Evolutionary conservation across 2,888 invertebrate genomes (phyloP), one percentile per base, ranked within the genome.

Genomic region (Apamea sordens): DNA sequence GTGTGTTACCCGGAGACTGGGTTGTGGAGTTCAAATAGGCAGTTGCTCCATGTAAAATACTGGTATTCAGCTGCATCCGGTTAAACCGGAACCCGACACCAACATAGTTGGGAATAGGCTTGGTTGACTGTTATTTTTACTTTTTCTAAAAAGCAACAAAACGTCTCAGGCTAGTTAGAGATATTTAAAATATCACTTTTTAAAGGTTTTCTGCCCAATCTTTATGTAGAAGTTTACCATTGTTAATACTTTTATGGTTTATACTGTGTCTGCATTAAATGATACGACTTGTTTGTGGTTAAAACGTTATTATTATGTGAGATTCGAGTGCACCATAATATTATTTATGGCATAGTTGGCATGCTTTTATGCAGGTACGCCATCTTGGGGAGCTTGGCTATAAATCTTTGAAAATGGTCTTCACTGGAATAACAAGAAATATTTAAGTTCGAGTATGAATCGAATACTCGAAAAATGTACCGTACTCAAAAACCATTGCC

Each of bases 341-440:
- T 41, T 41, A 41, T 61, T 47, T 36, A 76, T 61, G n/a, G n/a
- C 44, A 7, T 47, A n/a, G 36, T 73, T 76, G 47, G 44, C 32
- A n/a, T 13, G 36, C n/a, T 50, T 50, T 50, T 36, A 61, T 59
- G n/a, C 32, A 72, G 75, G 72, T 75, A 44, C 24, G 18, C 13
- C 63, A 28, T 21, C 44, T 44, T 11, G 5, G 7, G 24, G n/a
- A 73, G 36, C 21, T 50, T n/a, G 18, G 18, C 47, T 36, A 32
- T 36, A 47, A 68, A 32, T 47, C n/a, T 73, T 11, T 13, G 36
- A 15, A 36, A 36, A 11, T 44, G 10, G 10, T 24, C 5, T 70
- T 50, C 13, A n/a, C 3, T n/a, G n/a, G 7, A 69, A 47, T 50
- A 69, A 50, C 47, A 8, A 1, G 13, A 32, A 7, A 68, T 68